Evolutionary conservation across 1,140 invertebrate species (phyloP).

Genomic region (Drosophila yakuba): DNA sequence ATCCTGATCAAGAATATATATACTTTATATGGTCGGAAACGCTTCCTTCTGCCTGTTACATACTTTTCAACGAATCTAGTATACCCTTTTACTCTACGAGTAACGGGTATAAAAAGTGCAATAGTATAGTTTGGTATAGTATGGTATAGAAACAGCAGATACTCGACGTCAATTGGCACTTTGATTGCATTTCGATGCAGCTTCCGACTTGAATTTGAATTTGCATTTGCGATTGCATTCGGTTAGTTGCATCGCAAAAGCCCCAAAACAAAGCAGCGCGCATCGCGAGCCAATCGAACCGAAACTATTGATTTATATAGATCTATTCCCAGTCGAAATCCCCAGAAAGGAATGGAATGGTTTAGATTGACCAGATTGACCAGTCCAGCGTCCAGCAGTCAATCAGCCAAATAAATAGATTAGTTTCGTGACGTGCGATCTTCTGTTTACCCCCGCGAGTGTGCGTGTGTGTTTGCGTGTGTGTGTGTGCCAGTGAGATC

Average conservation of each 20-base stretch:
- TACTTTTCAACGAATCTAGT: no score
- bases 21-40: no score
- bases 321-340: slow-evolving; percentile 14
- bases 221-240: slow-evolving; percentile 51
- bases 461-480: slow-evolving; percentile 15
- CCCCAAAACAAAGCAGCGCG: slow-evolving; percentile 68
- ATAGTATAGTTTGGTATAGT: slow-evolving; percentile 22
- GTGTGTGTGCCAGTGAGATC: slow-evolving; percentile 28
- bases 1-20: no score
- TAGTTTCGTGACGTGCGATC: slow-evolving; percentile 72
- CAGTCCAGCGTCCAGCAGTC: slow-evolving; percentile 57
- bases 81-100: no score
- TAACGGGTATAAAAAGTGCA: slow-evolving; percentile 27
- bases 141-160: slow-evolving; percentile 35
- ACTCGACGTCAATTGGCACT: slow-evolving; percentile 59
- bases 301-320: slow-evolving; percentile 80
- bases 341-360: slow-evolving; percentile 42
- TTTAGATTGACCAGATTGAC: slow-evolving; percentile 17
- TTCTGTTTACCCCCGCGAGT: slow-evolving; percentile 10
- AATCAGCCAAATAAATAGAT: slow-evolving; percentile 78
- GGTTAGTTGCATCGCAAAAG: slow-evolving; percentile 75
- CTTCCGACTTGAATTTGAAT: slow-evolving; percentile 48
- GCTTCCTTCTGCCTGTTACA: no score
- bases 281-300: slow-evolving; percentile 35
- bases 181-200: slow-evolving; percentile 74